Conservation (phyloP, 2,888 invertebrate genomes). For the Cheilosia vernalis region DNA sequence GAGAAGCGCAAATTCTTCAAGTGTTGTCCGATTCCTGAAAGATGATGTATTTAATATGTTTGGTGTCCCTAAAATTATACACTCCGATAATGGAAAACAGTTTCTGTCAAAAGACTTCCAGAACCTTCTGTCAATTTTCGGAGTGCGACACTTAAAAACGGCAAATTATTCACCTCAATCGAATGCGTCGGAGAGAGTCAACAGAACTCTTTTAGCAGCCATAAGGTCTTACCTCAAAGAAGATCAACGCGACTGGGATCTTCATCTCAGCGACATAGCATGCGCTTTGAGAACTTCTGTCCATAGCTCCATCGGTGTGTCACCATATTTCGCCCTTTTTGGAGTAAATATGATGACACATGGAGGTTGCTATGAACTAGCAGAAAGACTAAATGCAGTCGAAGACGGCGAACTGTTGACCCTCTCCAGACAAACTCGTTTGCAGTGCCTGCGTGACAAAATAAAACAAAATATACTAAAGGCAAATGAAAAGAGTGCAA, state of each 20-base stretch:
- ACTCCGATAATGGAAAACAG: conserved; percentile 77
- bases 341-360: conserved; percentile 49
- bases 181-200: conserved; percentile 79
- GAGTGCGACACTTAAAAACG: conserved; percentile 52
- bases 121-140: conserved; percentile 22
- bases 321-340: conserved; percentile 52
- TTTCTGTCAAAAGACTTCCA: conserved; percentile 71
- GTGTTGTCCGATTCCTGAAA: not conserved
- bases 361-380: conserved; percentile 3
- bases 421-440: not conserved
- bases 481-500: not conserved
- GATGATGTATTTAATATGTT: conserved; percentile 7
- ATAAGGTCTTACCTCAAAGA: conserved; percentile 71
- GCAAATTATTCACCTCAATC: conserved; percentile 13
- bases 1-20: conserved; percentile 1
- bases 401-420: conserved; percentile 13
- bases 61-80: conserved; percentile 33
- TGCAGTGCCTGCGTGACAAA: not conserved
- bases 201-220: conserved; percentile 78
- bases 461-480: not conserved
- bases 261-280: conserved; percentile 53
- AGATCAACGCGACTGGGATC: conserved; percentile 68
- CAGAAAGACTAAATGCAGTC: not conserved
- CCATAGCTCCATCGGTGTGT: conserved; percentile 45
- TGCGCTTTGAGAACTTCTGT: conserved; percentile 44